Evolutionary conservation across 30 jellyfish, hydroid and myxozoan genomes (phyloP), one percentile per base, ranked within the genome.

Genomic region (Nemopilema nomurai): DNA sequence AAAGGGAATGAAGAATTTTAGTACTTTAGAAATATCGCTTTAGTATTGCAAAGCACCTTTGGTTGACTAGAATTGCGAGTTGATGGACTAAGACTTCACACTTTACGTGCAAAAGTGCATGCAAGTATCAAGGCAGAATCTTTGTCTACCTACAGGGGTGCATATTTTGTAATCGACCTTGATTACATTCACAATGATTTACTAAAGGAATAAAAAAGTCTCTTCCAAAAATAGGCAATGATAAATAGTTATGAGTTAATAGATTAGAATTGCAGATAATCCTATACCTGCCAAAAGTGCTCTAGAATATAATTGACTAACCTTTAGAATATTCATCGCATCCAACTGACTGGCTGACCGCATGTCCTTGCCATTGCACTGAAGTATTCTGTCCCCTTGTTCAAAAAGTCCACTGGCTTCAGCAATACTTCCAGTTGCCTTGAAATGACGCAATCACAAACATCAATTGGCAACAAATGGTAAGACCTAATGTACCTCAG

Each of bases 361-460:
- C 76, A 86, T 26, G 62, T 86, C 95, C 29, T 79, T 68, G n/a
- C 89, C 95, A 51, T 86, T 86, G 72, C 89, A 77, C 30, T 49
- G 62, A 32, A 86, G 51, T 17, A 86, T 76, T 50, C 89, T 69
- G 64, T 86, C 95, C 1, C 95, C 95, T 67, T 86, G 95, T 28
- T 86, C 74, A 51, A 86, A 52, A 16, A 41, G 80, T 13, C 95
- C 85, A 68, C 80, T 21, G 8, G 85, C 89, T 18, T 77, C 95
- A 20, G 87, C 95, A 53, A 86, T 66, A 70, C 89, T 68, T 28
- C 95, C 95, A 4, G 81, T 85, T 28, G 85, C 76, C 95, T 86
- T 73, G 28, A 76, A 57, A 67, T n/a, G 49, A 73, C 8, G 67
- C 16, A 51, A 63, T 63, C 18, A 41, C 13, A 41, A 41, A 41